phyloP scores from a whole-genome alignment of 2,113 vertebrate genomes.

The Murina feae region DNA sequence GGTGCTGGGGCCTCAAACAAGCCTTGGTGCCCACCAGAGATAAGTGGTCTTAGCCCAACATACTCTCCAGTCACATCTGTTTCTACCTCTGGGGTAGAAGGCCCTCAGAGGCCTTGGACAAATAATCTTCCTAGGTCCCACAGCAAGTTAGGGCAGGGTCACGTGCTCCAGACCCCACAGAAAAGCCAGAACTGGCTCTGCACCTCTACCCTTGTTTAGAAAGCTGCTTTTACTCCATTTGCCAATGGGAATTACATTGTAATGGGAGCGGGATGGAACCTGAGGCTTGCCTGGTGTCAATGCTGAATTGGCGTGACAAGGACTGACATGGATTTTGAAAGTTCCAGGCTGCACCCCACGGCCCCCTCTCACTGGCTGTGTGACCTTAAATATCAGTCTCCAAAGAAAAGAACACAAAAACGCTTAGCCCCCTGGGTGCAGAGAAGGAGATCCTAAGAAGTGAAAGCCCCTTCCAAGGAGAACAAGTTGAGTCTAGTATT shows the following conservation, averaged over 20 bases:
- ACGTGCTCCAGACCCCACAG: not conserved
- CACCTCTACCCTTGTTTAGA: not conserved
- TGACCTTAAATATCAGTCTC: not conserved
- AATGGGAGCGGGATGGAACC: not conserved
- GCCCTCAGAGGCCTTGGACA: not conserved
- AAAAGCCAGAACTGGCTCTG: not conserved
- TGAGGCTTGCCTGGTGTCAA: not conserved
- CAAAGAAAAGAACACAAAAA: not conserved
- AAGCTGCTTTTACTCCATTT: not conserved
- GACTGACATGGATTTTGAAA: no score
- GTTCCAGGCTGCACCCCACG: no score
- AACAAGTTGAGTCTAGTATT: not conserved
- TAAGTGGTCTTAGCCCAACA: not conserved
- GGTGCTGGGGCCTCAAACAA: not conserved
- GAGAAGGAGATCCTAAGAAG: not conserved
- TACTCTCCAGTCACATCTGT: not conserved
- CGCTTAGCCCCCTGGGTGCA: not conserved
- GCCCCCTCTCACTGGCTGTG: not conserved
- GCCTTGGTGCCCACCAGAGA: not conserved
- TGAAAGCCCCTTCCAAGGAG: not conserved
- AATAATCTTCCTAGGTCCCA: not conserved
- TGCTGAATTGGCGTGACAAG: no score
- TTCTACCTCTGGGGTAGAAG: not conserved
- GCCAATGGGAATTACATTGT: not conserved
- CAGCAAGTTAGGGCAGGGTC: not conserved